Conservation (phyloP, 2,888 invertebrate genomes). For the Melieria crassipennis region DNA sequence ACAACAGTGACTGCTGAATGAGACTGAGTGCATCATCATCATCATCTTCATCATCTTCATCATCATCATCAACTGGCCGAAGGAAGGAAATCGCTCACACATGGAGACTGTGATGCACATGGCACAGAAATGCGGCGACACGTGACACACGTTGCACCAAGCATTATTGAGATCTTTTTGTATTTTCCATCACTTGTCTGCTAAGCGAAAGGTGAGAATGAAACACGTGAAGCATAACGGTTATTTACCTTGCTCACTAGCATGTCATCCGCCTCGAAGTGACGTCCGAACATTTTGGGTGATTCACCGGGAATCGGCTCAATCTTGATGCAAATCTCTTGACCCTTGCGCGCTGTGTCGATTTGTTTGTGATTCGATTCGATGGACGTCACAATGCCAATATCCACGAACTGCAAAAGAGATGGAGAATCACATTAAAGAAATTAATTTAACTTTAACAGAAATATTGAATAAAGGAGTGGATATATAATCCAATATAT, state of each 20-base stretch:
- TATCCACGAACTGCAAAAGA: slow-evolving; percentile 83
- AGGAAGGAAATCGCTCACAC: too few species aligned
- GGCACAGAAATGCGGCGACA: too few species aligned
- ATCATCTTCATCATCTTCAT: too few species aligned
- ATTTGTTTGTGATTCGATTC: slow-evolving; percentile 96
- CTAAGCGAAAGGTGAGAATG: too few species aligned
- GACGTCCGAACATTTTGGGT: slow-evolving; percentile 98
- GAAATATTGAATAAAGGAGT: slow-evolving; percentile 1
- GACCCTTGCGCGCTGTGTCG: slow-evolving; percentile 94
- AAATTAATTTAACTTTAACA: slow-evolving; percentile 6
- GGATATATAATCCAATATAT: too few species aligned
- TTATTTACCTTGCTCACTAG: slow-evolving; percentile 89
- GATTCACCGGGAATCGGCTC: slow-evolving; percentile 97
- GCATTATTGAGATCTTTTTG: too few species aligned
- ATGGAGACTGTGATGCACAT: too few species aligned
- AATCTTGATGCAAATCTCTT: slow-evolving; percentile 96
- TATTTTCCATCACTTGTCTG: too few species aligned
- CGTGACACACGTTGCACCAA: too few species aligned
- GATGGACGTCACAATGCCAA: slow-evolving; percentile 94
- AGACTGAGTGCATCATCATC: too few species aligned
- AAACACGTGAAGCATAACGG: background rate
- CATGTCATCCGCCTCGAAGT: slow-evolving; percentile 96
- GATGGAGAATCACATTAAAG: background rate
- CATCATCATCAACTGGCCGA: too few species aligned
- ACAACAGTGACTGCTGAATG: too few species aligned